A percentile compares a stretch with the other conserved stretches of the same genome.
These are phyloP conservation scores for Neogobius melanostomus DNA, from an alignment of 2,113 vertebrate species.

Conservation along the genomic window DNA sequence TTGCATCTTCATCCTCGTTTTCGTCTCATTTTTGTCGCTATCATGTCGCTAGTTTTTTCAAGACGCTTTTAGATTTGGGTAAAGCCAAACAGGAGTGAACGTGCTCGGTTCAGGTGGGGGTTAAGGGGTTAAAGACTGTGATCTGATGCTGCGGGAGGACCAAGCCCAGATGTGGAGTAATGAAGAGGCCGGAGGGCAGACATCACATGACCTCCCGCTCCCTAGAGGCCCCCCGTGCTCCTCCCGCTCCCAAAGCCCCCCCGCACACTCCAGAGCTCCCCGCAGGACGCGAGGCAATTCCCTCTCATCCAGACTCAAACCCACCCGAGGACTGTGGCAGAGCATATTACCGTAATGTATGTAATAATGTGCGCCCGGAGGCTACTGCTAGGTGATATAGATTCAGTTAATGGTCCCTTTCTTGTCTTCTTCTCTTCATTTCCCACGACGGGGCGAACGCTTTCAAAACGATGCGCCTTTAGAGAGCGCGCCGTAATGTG, in stretches of 20 bases:
- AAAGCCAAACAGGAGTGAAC: too few relatives aligned
- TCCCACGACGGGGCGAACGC: neutral
- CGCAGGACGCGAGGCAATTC: neutral
- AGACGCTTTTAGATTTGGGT: too few relatives aligned
- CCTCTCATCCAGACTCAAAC: neutral
- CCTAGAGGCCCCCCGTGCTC: neutral
- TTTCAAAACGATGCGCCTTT: neutral
- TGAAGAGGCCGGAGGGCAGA: neutral
- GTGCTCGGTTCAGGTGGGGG: too few relatives aligned
- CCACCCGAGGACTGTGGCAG: neutral
- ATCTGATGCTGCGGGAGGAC: neutral
- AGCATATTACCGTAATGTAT: neutral
- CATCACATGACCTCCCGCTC: too few relatives aligned
- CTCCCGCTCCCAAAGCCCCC: neutral
- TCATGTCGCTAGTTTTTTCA: too few relatives aligned
- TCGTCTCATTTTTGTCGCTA: too few relatives aligned
- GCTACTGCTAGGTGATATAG: neutral
- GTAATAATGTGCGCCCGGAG: constrained; percentile 2
- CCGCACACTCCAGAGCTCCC: neutral
- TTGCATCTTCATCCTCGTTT: too few relatives aligned
- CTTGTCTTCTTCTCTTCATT: neutral
- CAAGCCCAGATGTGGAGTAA: constrained; percentile 30
- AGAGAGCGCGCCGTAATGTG: neutral
- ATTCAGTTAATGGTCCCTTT: neutral
- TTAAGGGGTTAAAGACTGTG: too few relatives aligned